A percentile compares a stretch with the other conserved stretches of the same genome.
These are phyloP conservation scores for Dynastes tityus DNA, from an alignment of 2,888 invertebrate species.

Conservation along the genomic window DNA sequence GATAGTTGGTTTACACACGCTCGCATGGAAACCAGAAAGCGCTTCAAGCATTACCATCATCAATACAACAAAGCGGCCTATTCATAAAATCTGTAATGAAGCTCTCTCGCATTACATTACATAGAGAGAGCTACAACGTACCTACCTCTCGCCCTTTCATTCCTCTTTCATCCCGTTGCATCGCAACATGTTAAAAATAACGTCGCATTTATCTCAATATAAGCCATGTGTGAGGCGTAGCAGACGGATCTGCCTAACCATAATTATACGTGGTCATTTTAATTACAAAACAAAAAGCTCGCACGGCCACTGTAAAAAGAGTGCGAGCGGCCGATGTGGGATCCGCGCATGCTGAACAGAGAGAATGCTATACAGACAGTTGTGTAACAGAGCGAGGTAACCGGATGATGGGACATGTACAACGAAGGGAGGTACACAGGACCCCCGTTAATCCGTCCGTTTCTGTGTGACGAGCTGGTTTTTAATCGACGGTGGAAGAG, in stretches of 20 bases:
- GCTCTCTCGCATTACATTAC: conserved; percentile 34
- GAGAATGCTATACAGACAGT: background rate
- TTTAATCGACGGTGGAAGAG: conserved; percentile 62
- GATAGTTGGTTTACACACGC: conserved; percentile 19
- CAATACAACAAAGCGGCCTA: conserved; percentile 38
- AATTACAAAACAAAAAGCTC: conserved; percentile 63
- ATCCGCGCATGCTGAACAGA: conserved; percentile 41
- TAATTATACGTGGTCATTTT: conserved; percentile 65
- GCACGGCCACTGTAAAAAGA: conserved; percentile 58
- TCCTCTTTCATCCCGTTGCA: background rate
- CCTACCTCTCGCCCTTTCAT: conserved; percentile 18
- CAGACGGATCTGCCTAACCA: conserved; percentile 59
- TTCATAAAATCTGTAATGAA: conserved; percentile 47
- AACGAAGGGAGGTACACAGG: conserved; percentile 22
- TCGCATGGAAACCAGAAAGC: background rate
- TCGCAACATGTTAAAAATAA: conserved; percentile 57
- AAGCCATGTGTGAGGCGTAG: conserved; percentile 58
- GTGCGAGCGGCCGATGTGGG: conserved; percentile 25
- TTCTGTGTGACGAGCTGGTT: conserved; percentile 60
- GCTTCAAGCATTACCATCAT: conserved; percentile 3
- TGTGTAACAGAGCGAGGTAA: conserved; percentile 47
- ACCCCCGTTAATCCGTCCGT: conserved; percentile 59
- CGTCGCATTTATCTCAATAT: conserved; percentile 60
- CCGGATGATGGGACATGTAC: conserved; percentile 21
- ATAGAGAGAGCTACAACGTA: conserved; percentile 9